Percentiles rank a stretch among this genome's conserved stretches.
Evolutionary conservation across 2,113 vertebrate genomes (phyloP).

Genomic region (Caloenas nicobarica): DNA sequence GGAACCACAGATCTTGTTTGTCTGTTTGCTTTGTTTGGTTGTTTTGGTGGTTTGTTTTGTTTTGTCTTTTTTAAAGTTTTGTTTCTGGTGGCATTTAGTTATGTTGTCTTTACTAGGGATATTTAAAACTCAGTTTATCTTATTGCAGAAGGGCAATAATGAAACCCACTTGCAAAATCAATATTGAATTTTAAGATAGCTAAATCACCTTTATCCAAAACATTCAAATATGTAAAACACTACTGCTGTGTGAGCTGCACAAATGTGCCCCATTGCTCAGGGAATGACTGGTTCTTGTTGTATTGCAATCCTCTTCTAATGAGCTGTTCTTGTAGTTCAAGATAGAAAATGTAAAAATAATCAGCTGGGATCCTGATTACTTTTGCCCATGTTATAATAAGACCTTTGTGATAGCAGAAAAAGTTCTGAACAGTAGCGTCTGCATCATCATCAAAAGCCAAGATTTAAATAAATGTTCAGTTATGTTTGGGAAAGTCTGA

Average conservation of each 20-base stretch:
- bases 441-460: not conserved
- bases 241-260: not conserved
- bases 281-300: not conserved
- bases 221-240: not conserved
- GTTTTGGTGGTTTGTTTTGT: too few species aligned
- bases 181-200: not conserved
- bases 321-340: not conserved
- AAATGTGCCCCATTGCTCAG: not conserved
- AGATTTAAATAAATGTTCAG: not conserved
- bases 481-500: not conserved
- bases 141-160: not conserved
- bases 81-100: not conserved
- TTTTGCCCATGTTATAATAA: not conserved
- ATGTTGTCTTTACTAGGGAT: not conserved
- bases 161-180: not conserved
- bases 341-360: not conserved
- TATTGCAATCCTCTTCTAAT: not conserved
- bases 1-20: not conserved
- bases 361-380: conserved; percentile 9
- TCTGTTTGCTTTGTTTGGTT: too few species aligned
- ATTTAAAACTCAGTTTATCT: not conserved
- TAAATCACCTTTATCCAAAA: not conserved
- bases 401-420: not conserved
- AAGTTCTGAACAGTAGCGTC: not conserved
- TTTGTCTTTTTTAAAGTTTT: not conserved